Evolutionary conservation across 2,113 vertebrate genomes (phyloP).

Genomic region (Hydrochoerus hydrochaeris): DNA sequence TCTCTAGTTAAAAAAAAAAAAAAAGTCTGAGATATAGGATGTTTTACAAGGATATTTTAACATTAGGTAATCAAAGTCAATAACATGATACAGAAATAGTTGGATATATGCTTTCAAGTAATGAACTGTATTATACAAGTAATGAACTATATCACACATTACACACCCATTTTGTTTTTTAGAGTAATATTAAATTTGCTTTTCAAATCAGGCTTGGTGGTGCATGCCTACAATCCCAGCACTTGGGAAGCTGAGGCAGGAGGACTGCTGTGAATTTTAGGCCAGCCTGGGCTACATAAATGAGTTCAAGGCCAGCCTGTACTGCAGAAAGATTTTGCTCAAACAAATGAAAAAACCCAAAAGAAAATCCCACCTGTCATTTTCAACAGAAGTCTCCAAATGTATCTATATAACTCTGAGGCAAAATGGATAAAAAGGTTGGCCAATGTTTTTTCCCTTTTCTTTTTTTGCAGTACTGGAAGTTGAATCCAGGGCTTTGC

Average conservation of each 20-base stretch:
- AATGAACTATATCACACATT: background rate
- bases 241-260: background rate
- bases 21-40: background rate
- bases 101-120: background rate
- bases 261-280: background rate
- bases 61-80: background rate
- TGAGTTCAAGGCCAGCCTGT: background rate
- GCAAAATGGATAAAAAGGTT: background rate
- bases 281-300: background rate
- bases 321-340: background rate
- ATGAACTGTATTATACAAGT: background rate
- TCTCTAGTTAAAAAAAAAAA: background rate
- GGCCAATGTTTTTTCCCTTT: background rate
- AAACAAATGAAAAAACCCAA: background rate
- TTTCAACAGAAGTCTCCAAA: background rate
- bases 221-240: background rate
- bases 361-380: background rate
- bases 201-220: background rate
- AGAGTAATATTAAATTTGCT: background rate
- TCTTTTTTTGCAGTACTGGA: background rate
- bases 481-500: background rate
- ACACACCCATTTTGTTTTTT: background rate
- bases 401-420: background rate
- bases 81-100: background rate
- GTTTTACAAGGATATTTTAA: background rate